Evolutionary conservation across 2,888 invertebrate genomes (phyloP), one percentile per base, ranked within the genome.

Genomic region (Odontocerum albicorne): DNA sequence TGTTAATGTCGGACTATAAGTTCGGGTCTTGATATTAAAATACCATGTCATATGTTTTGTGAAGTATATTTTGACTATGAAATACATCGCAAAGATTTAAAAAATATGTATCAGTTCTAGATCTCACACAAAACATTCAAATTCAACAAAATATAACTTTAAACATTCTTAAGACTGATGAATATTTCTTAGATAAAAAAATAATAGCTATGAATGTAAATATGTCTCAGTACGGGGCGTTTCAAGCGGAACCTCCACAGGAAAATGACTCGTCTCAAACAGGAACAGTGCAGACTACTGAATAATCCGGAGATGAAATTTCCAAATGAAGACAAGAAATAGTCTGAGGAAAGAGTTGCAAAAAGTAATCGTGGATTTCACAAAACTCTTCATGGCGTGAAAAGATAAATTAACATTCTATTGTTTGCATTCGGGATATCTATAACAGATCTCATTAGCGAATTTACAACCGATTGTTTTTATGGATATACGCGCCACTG

Each of bases 281-380:
- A 36, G 15, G 20, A 47, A 47, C 13, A 20, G 20, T 47, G 36
- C 12, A 47, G 22, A 47, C 12, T 12, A 47, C 27, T 27, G 27
- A 27, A 21, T 21, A 47, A 15, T 17, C 38, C 47, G 36, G 27
- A 47, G 47, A 47, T 47, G 36, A 47, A 47, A 47, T 47, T 47
- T 38, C 47, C 15, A 22, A 47, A 36, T 22, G 27, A 17, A 13
- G 43, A 47, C 22, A 21, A 12, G 16, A 15, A 47, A 22, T 35
- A 21, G 36, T 22, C 16, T n/a, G 22, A 36, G 16, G 12, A 35
- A 46, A 36, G 16, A 46, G 12, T 38, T 7, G 15, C 35, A 32
- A 36, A 12, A 12, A 21, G 36, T 35, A 17, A 36, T 21, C 47
- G 16, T 36, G 20, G 36, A 13, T 36, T 36, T 47, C 20, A 35